Conservation (phyloP, 2,113 vertebrate genomes). For the Rousettus leschenaultii region DNA sequence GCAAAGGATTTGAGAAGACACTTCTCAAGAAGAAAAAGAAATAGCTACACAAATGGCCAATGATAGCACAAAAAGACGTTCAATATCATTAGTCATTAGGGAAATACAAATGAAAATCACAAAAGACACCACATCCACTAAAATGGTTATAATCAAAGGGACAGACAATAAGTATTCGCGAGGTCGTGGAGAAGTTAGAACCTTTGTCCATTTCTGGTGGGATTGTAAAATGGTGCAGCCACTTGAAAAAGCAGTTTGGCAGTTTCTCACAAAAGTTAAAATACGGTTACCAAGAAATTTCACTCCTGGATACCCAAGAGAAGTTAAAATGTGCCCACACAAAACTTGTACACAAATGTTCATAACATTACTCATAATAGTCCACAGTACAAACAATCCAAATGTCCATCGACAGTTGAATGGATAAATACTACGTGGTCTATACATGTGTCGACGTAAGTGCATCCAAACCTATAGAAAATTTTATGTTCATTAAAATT, state of each 20-base stretch:
- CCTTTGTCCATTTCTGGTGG: not conserved
- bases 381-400: not conserved
- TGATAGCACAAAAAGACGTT: not conserved
- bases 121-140: not conserved
- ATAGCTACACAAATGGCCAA: not conserved
- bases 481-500: not conserved
- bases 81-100: not conserved
- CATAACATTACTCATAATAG: not conserved
- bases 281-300: not conserved
- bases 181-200: not conserved
- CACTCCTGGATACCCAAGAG: not conserved
- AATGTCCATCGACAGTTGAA: not conserved
- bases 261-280: not conserved
- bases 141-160: not conserved
- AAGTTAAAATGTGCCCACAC: not conserved
- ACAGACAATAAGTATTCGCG: not conserved
- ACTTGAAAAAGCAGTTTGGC: not conserved
- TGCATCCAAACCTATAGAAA: not conserved
- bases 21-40: not conserved
- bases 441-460: not conserved
- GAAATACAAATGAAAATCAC: not conserved
- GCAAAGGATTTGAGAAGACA: not conserved
- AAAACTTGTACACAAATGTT: not conserved
- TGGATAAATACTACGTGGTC: not conserved
- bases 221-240: not conserved